Evolutionary conservation across 1,140 invertebrate species (phyloP), one percentile per base, ranked within the genome.

Genomic region (Drosophila micromelanica): DNA sequence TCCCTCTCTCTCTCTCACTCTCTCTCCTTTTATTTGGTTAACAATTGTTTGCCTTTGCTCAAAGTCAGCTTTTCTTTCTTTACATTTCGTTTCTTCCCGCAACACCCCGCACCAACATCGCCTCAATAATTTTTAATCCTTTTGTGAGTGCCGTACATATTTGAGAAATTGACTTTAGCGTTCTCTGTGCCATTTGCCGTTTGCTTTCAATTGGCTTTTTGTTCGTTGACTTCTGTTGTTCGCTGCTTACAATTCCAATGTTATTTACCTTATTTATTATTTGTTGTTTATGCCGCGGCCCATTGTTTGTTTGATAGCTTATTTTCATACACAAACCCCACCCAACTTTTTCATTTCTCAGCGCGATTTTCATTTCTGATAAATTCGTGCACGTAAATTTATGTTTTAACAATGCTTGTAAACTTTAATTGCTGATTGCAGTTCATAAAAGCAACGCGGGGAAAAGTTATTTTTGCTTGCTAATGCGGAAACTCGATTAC

Each of bases 351-450:
- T 63, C 51, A 32, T 40, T 56, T 17, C n/a, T 43, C n/a, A 35
- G 51, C 15, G 71, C 57, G 79, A 76, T 79, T 81, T 81, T 79
- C 68, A 86, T 87, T 87, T 69, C 59, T 78, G 82, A 87, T 76
- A 78, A 72, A 42, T 72, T 86, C 64, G 68, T 62, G 76, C 64
- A 69, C 78, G 69, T 56, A 74, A 60, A 75, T 80, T 80, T 75
- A 86, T 78, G 49, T 61, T 75, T 81, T 75, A 74, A 86, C 65
- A 42, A 52, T 67, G 51, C 52, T 76, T 85, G 59, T 82, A 84
- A 85, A 82, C 45, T 82, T 80, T 69, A 84, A 82, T 85, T 81
- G 76, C 79, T 73, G 64, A 77, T 76, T 77, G 73, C 56, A 68
- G 30, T 75, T 78, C 45, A 55, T 51, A 51, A 63, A 27, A 13